Evolutionary conservation across 1,140 invertebrate genomes (phyloP).

Genomic region (Ptiloglossa arizonensis): DNA sequence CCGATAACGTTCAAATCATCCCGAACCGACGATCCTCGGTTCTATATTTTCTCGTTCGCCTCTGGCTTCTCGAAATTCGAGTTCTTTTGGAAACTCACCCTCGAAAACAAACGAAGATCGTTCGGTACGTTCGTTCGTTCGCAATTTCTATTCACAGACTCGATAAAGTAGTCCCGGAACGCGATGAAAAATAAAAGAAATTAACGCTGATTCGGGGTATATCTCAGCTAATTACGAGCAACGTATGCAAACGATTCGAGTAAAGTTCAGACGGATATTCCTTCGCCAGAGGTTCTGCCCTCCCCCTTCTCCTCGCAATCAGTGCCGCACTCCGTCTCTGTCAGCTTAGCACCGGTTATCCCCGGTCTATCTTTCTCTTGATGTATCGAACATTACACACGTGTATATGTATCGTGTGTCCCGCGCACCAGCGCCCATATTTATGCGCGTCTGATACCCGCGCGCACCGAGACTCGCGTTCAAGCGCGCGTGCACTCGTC

Average conservation of each 20-base stretch:
- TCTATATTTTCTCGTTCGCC: no score
- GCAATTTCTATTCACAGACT: not conserved
- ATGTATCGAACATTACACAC: constrained; percentile 52
- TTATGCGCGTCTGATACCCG: constrained; percentile 38
- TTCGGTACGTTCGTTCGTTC: no score
- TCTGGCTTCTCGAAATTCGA: no score
- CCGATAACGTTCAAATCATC: no score
- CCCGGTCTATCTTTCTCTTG: constrained; percentile 56
- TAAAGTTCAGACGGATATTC: constrained; percentile 45
- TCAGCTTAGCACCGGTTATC: constrained; percentile 65
- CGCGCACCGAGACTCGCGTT: constrained; percentile 34
- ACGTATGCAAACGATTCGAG: constrained; percentile 41
- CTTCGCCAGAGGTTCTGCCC: constrained; percentile 44
- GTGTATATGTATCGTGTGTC: constrained; percentile 43
- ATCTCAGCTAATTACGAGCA: constrained; percentile 51
- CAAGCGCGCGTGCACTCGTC: constrained; percentile 8
- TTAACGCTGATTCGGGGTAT: constrained; percentile 27
- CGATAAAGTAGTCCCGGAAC: not conserved
- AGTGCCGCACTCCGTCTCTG: constrained; percentile 66
- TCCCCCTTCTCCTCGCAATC: constrained; percentile 64
- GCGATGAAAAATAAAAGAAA: constrained; percentile 13
- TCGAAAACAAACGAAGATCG: no score
- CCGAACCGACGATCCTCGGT: no score
- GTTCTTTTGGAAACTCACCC: no score
- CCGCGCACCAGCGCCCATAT: not conserved